Evolutionary conservation across 2,888 invertebrate species (phyloP).

Genomic region (Cyclophora albipunctata): DNA sequence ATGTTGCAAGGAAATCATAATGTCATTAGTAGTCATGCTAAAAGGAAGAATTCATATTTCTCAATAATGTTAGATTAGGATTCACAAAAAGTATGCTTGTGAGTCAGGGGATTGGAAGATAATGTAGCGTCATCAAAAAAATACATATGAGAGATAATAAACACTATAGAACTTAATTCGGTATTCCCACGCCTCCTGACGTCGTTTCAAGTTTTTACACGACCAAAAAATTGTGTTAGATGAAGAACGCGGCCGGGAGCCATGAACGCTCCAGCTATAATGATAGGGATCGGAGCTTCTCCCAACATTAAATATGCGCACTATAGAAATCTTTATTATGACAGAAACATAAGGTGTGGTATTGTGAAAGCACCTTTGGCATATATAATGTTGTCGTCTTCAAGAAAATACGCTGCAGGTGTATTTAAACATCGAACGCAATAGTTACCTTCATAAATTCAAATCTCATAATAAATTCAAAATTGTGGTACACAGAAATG

Average conservation of each 20-base stretch:
- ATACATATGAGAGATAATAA: slow-evolving; percentile 48
- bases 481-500: too few species aligned
- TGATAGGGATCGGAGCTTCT: slow-evolving; percentile 64
- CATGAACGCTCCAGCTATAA: slow-evolving; percentile 51
- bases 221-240: slow-evolving; percentile 35
- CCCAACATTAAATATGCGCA: slow-evolving; percentile 44
- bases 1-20: slow-evolving; percentile 16
- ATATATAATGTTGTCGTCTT: slow-evolving; percentile 40
- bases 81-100: neutral
- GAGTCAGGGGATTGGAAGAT: neutral
- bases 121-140: slow-evolving; percentile 5
- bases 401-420: slow-evolving; percentile 10
- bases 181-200: slow-evolving; percentile 47
- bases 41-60: slow-evolving; percentile 1
- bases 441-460: neutral
- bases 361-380: slow-evolving; percentile 35
- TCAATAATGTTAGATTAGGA: neutral
- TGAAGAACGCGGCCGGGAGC: slow-evolving; percentile 53
- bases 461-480: neutral
- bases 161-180: slow-evolving; percentile 26
- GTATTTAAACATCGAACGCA: neutral
- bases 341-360: slow-evolving; percentile 26
- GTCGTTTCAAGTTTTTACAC: slow-evolving; percentile 32
- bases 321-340: slow-evolving; percentile 18
- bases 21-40: slow-evolving; percentile 9